Evolutionary conservation across 2,113 vertebrate genomes (phyloP).

Genomic region (Macaca nemestrina): DNA sequence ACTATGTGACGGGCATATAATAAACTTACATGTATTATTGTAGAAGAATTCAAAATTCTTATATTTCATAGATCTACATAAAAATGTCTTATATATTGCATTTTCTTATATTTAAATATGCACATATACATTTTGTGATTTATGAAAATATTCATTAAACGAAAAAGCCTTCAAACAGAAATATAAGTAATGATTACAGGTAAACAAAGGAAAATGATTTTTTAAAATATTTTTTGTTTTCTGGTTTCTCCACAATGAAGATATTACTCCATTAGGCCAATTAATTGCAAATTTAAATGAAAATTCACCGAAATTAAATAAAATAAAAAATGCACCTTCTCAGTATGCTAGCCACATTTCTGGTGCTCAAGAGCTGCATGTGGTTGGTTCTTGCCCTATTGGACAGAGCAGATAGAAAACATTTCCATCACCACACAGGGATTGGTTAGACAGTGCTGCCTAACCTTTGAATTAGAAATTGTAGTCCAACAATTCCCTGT

Average conservation of each 20-base stretch:
- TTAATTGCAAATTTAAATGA: constrained; percentile 18
- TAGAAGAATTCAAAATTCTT: neutral
- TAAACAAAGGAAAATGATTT: neutral
- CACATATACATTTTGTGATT: neutral
- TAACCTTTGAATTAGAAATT: neutral
- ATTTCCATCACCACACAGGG: neutral
- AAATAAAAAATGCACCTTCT: neutral
- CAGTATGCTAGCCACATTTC: neutral
- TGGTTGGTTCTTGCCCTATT: neutral
- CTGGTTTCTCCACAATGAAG: neutral
- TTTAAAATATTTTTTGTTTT: neutral
- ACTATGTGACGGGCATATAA: neutral
- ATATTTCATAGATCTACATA: neutral
- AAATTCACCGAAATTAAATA: neutral
- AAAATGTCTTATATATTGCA: neutral
- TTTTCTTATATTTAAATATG: neutral
- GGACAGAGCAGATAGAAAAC: neutral
- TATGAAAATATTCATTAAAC: neutral
- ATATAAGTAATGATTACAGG: neutral
- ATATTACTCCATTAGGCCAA: neutral
- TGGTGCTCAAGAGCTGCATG: neutral
- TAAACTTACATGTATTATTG: neutral
- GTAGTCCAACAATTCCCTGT: neutral
- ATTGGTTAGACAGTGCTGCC: neutral
- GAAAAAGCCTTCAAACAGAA: constrained; percentile 13